Percentiles rank a stretch among this genome's conserved stretches.
Conservation (phyloP, 2,113 vertebrate genomes). For the Tenrec ecaudatus region DNA sequence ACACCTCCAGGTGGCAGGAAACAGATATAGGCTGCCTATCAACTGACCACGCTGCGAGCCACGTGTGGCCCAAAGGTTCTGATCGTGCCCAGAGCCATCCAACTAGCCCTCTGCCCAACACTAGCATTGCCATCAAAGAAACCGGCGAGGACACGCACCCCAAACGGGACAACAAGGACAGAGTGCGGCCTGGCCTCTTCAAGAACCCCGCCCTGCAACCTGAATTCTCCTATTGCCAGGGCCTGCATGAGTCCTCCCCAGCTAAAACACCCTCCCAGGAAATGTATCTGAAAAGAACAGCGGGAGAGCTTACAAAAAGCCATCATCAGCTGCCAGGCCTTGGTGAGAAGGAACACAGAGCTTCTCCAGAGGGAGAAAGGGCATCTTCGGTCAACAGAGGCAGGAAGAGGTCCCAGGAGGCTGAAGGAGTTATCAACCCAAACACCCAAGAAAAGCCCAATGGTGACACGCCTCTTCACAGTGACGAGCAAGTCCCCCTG, state of each 20-base stretch:
- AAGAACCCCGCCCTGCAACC: constrained; percentile 51
- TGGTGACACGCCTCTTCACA: constrained; percentile 69
- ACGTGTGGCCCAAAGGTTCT: constrained; percentile 34
- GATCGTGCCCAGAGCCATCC: constrained; percentile 37
- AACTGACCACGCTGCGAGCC: constrained; percentile 1
- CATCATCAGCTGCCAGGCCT: constrained; percentile 60
- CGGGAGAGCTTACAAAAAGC: constrained; percentile 73
- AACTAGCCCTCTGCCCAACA: not conserved
- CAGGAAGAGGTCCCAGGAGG: constrained; percentile 76
- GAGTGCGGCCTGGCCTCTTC: not conserved
- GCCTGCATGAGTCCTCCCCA: not conserved
- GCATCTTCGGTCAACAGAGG: constrained; percentile 38
- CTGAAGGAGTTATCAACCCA: constrained; percentile 25
- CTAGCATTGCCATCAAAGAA: constrained; percentile 19
- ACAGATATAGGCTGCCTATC: constrained; percentile 62
- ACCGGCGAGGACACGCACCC: not conserved
- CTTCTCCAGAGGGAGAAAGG: constrained; percentile 76
- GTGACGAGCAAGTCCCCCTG: constrained; percentile 85
- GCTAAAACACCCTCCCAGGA: constrained; percentile 80
- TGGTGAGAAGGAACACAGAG: constrained; percentile 70
- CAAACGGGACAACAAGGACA: constrained; percentile 13
- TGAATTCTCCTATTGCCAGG: constrained; percentile 54
- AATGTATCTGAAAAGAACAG: constrained; percentile 74
- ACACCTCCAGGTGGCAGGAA: constrained; percentile 59
- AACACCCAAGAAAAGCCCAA: constrained; percentile 80